Evolutionary conservation across 2,797 vertebrate genomes (phyloP).

Genomic region (Chaenodraco wilsoni): DNA sequence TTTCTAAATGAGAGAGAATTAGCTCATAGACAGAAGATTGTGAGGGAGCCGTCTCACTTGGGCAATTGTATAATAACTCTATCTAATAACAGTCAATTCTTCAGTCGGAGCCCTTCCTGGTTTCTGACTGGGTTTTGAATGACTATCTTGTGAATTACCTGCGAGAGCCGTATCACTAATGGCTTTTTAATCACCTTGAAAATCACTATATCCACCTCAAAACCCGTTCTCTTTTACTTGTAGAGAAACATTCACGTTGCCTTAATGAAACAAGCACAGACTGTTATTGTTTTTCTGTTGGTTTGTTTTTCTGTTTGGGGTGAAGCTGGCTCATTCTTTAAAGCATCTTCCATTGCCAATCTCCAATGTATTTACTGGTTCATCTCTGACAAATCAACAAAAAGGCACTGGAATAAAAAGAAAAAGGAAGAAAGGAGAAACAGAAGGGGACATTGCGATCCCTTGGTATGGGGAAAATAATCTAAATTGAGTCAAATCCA

Average conservation of each 20-base stretch:
- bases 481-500: conserved; percentile 68
- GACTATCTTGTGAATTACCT: conserved; percentile 83
- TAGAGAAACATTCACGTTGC: conserved; percentile 59
- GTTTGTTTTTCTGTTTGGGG: conserved; percentile 22
- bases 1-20: conserved; percentile 69
- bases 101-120: conserved; percentile 63
- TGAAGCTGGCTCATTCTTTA: conserved; percentile 34
- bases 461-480: conserved; percentile 42
- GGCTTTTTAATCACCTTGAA: conserved; percentile 85
- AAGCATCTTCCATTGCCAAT: conserved; percentile 28
- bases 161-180: conserved; percentile 79
- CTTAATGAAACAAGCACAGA: conserved; percentile 56
- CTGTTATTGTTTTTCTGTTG: conserved; percentile 45
- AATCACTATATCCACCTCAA: conserved; percentile 66
- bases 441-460: conserved; percentile 42
- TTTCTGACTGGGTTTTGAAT: conserved; percentile 80
- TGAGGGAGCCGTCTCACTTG: conserved; percentile 63
- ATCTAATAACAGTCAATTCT: conserved; percentile 80
- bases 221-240: conserved; percentile 49
- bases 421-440: conserved; percentile 21
- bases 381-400: conserved; percentile 45
- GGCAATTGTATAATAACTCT: conserved; percentile 79
- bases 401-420: conserved; percentile 6
- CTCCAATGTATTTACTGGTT: conserved; percentile 36
- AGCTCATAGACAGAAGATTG: conserved; percentile 61